phyloP scores from a whole-genome alignment of 1,140 invertebrate genomes.

The Drosophila rhopaloa region DNA sequence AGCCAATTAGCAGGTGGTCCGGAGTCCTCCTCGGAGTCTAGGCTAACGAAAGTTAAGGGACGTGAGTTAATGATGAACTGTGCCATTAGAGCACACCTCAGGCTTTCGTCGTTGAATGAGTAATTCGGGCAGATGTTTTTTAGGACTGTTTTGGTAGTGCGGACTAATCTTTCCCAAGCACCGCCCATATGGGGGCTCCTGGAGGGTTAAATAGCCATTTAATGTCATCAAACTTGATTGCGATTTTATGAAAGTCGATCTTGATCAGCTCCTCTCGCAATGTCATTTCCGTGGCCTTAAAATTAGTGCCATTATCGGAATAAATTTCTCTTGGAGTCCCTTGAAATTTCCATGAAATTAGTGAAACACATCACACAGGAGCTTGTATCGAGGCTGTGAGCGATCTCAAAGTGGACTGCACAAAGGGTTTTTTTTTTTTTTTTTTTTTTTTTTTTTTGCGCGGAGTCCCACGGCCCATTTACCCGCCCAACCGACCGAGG shows the following conservation, averaged over 20 bases:
- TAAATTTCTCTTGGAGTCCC: conserved; percentile 5
- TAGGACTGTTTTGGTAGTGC: background rate
- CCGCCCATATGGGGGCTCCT: background rate
- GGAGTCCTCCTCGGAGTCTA: background rate
- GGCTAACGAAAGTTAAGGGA: too few relatives aligned
- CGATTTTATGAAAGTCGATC: background rate
- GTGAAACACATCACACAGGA: conserved; percentile 5
- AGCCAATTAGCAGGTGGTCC: background rate
- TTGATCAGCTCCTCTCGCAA: background rate
- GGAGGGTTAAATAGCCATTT: conserved; percentile 5
- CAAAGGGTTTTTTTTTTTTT: too few relatives aligned
- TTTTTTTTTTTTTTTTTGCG: too few relatives aligned
- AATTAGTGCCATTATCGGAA: background rate
- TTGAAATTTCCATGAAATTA: background rate
- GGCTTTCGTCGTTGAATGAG: background rate
- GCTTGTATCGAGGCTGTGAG: conserved; percentile 4
- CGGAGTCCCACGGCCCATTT: too few relatives aligned
- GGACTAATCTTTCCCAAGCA: background rate
- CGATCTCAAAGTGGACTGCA: conserved; percentile 5
- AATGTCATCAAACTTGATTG: background rate
- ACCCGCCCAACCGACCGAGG: too few relatives aligned
- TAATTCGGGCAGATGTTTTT: background rate
- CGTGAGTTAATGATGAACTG: background rate
- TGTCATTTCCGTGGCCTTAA: conserved; percentile 10
- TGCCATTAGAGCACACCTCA: background rate